Conservation (phyloP, 2,113 vertebrate genomes). For the Copsychus sechellarum region DNA sequence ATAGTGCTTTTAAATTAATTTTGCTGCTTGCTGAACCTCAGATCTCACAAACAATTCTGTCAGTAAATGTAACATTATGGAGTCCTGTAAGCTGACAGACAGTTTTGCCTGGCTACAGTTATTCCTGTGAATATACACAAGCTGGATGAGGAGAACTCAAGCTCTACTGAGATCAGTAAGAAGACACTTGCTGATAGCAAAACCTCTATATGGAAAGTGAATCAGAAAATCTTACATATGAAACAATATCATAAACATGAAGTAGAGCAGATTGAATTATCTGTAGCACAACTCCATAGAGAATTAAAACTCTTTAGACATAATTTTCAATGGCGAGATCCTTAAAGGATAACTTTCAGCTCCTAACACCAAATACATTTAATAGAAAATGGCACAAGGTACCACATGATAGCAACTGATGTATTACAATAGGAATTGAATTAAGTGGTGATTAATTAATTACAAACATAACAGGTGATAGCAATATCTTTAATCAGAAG, state of each 20-base stretch:
- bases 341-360: background rate
- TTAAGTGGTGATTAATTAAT: conserved; percentile 39
- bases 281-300: background rate
- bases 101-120: background rate
- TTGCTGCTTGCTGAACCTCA: background rate
- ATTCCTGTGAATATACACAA: background rate
- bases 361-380: background rate
- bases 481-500: conserved; percentile 14
- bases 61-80: background rate
- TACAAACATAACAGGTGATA: background rate
- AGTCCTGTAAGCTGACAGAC: background rate
- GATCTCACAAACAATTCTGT: background rate
- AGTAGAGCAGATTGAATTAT: background rate
- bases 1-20: background rate
- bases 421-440: conserved; percentile 4
- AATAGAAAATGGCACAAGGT: background rate
- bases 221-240: background rate
- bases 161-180: background rate
- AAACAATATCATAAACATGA: background rate
- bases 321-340: background rate
- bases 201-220: background rate
- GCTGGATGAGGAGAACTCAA: background rate
- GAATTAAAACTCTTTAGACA: background rate
- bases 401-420: background rate
- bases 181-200: background rate